Conservation (phyloP, 2,797 vertebrate species). For the Malacoraja senta region DNA sequence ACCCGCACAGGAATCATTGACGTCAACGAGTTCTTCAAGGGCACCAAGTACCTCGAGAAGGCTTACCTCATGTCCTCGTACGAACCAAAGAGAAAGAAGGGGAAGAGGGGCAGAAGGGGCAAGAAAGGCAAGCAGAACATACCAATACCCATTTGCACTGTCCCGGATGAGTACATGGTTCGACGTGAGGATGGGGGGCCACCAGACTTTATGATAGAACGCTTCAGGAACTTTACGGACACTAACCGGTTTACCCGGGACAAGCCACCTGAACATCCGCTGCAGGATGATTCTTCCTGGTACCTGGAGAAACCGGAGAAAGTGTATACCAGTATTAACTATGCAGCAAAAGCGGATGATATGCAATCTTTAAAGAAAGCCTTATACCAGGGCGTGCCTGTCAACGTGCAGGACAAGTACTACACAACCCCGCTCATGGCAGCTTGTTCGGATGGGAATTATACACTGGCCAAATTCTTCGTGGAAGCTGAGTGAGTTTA, state of each 20-base stretch:
- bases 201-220: conserved; percentile 72
- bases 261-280: conserved; percentile 65
- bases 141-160: conserved; percentile 71
- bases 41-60: conserved; percentile 72
- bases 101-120: conserved; percentile 54
- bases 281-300: conserved; percentile 81
- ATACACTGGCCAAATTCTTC: conserved; percentile 69
- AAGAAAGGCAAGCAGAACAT: conserved; percentile 58
- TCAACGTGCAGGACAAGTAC: conserved; percentile 73
- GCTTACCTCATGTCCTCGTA: conserved; percentile 65
- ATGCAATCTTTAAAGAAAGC: conserved; percentile 76
- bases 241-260: conserved; percentile 55
- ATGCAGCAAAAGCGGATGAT: conserved; percentile 70
- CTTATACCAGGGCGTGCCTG: conserved; percentile 67
- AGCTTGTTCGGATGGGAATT: conserved; percentile 72
- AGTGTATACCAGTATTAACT: conserved; percentile 66
- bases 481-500: conserved; percentile 67
- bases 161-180: conserved; percentile 50
- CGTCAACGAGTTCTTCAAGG: conserved; percentile 74
- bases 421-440: conserved; percentile 88
- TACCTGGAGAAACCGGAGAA: conserved; percentile 69
- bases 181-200: conserved; percentile 65
- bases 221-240: conserved; percentile 56
- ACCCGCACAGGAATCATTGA: conserved; percentile 53
- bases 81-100: conserved; percentile 66